Percentiles rank a stretch among this genome's conserved stretches.
Conservation (phyloP, 2,888 invertebrate species). For the Siphlonurus alternatus region DNA sequence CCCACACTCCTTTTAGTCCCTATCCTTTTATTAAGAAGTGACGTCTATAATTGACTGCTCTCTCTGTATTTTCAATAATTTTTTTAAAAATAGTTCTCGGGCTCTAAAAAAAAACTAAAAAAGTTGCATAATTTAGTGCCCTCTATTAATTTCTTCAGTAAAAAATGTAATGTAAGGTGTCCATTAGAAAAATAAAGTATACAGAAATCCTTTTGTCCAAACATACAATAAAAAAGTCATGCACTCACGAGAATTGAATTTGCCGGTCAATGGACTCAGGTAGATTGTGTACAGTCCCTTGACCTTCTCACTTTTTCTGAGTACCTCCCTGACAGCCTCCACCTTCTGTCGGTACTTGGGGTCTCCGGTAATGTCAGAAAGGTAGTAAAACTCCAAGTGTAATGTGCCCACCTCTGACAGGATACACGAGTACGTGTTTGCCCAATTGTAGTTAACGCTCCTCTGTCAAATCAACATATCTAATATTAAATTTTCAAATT, state of each 20-base stretch:
- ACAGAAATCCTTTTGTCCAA: too few species aligned
- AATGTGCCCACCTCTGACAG: constrained; percentile 94
- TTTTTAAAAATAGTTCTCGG: too few species aligned
- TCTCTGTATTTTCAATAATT: too few species aligned
- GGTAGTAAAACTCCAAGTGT: constrained; percentile 89
- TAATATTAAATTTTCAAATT: constrained; percentile 2
- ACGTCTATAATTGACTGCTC: too few species aligned
- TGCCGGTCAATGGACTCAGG: constrained; percentile 88
- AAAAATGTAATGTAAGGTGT: too few species aligned
- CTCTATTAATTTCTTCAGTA: too few species aligned
- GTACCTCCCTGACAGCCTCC: constrained; percentile 66
- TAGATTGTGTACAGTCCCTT: constrained; percentile 96
- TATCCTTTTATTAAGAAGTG: too few species aligned
- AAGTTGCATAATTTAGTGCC: too few species aligned
- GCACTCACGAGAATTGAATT: constrained; percentile 94
- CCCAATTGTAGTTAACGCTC: constrained; percentile 94
- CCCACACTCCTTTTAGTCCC: too few species aligned
- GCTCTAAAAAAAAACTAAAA: too few species aligned
- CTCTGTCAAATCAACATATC: constrained; percentile 30
- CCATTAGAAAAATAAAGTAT: too few species aligned
- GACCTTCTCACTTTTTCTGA: constrained; percentile 75
- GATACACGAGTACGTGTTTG: constrained; percentile 85
- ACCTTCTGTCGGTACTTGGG: constrained; percentile 78
- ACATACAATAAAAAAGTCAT: too few species aligned
- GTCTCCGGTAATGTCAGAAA: constrained; percentile 89